phyloP scores from a whole-genome alignment of 1,140 invertebrate genomes.

The Nasonia longicornis region DNA sequence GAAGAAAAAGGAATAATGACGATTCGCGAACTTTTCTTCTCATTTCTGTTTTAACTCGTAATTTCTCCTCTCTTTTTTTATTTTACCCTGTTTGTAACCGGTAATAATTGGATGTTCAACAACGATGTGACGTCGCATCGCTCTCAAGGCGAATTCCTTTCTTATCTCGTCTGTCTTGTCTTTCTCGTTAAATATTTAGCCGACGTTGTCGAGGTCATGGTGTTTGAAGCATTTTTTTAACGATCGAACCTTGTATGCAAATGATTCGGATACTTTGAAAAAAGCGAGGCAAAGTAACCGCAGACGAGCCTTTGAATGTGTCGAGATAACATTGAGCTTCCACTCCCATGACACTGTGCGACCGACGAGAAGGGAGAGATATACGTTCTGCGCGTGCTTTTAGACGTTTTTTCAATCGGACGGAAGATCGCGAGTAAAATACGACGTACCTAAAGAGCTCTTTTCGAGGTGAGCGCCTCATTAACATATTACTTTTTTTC shows the following conservation, averaged over 20 bases:
- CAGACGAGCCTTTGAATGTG: not conserved
- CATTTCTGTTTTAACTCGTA: not conserved
- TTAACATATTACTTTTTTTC: conserved; percentile 1
- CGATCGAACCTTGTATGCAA: conserved; percentile 11
- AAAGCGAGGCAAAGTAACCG: not conserved
- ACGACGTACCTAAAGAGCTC: conserved; percentile 22
- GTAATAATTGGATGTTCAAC: conserved; percentile 38
- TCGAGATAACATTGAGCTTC: not conserved
- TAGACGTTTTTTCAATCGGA: conserved; percentile 40
- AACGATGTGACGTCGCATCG: not conserved
- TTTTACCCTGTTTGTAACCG: conserved; percentile 46
- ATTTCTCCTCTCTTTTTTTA: conserved; percentile 21
- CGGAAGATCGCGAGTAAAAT: conserved; percentile 23
- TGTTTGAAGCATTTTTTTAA: conserved; percentile 17
- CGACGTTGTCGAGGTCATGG: not conserved
- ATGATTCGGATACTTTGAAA: not conserved
- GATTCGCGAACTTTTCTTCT: conserved; percentile 22
- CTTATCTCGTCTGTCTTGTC: not conserved
- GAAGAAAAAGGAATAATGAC: conserved; percentile 34
- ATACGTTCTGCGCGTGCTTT: not conserved
- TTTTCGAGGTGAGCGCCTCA: conserved; percentile 6
- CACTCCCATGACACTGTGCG: not conserved
- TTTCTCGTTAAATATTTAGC: not conserved
- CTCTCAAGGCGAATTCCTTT: conserved; percentile 32
- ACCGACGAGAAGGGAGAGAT: not conserved